Base-by-base conservation (phyloP, 2,113 vertebrate species). In the Reinhardtius hippoglossoides region DNA sequence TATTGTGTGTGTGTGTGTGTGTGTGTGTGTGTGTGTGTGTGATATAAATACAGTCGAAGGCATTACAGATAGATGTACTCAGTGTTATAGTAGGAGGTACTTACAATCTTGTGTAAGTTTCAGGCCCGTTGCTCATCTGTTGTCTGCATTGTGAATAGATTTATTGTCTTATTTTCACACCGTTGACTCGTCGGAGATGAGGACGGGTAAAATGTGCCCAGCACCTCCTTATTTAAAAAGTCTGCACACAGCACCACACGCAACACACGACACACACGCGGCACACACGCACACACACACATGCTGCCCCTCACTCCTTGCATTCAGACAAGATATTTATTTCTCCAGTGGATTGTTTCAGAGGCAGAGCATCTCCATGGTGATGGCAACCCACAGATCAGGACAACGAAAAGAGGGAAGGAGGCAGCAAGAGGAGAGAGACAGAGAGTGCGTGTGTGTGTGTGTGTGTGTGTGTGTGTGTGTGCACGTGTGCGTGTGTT, bases 301-400 rank as follows among this genome's bases (percentile, higher is more conserved):
- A 66, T 31, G 26, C 14, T 37, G 56, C 35, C 80, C 52, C 72
- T 55, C 35, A 50, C 74, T 80, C 78, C 50, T 80, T 74, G 78
- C 79, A 81, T 81, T 86, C 78, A 90, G 87, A 90, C 82, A 69
- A 85, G 84, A 83, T 87, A 87, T 91, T 83, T 90, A 91, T 90
- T 92, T 85, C 89, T 90, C 85, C 2, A 2, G 82, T 68, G 88
- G 77, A 88, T 90, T 90, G 88, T 92, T 91, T 91, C 80, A 82
- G 89, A 92, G 90, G 87, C 91, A 86, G 86, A 91, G 89, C 68
- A 87, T 95, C 93, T 92, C 94, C 93, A 95, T 95, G 93, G 93
- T 80, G 89, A 95, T 87, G 83, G 91, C 89, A 91, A 86, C 94
- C 94, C 89, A 94, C 92, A 88, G 88, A 88, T 86, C 59, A 80